These are phyloP conservation scores for Seira ritae DNA, from an alignment of 2,888 invertebrate genomes.

Conservation along the genomic window DNA sequence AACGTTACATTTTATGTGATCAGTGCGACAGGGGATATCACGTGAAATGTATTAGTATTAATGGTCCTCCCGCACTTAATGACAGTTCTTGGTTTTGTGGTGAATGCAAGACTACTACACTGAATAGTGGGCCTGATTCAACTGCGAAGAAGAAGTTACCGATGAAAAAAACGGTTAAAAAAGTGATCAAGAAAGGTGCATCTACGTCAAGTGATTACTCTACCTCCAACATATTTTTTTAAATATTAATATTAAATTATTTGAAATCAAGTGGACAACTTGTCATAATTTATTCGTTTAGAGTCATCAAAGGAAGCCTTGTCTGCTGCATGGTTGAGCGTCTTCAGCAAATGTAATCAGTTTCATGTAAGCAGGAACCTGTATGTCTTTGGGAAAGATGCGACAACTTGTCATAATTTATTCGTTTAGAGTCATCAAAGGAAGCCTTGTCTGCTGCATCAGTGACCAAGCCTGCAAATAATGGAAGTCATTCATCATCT, in stretches of 20 bases:
- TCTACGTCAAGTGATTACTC: too few relatives aligned
- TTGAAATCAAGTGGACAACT: too few relatives aligned
- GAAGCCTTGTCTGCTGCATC: not conserved
- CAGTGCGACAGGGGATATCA: slow-evolving; percentile 65
- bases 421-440: not conserved
- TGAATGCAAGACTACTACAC: slow-evolving; percentile 33
- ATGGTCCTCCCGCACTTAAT: slow-evolving; percentile 2
- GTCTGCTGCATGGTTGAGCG: slow-evolving; percentile 22
- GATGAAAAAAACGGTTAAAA: slow-evolving; percentile 4
- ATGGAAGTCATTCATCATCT: not conserved
- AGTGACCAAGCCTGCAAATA: not conserved
- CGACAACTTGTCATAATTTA: too few relatives aligned
- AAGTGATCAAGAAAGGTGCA: slow-evolving; percentile 32
- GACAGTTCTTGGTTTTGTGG: slow-evolving; percentile 50
- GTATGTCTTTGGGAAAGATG: slow-evolving; percentile 71
- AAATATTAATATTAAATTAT: too few relatives aligned
- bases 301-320: too few relatives aligned
- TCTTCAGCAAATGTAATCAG: slow-evolving; percentile 46
- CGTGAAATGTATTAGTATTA: slow-evolving; percentile 49
- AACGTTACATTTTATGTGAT: slow-evolving; percentile 46
- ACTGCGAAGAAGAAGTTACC: not conserved
- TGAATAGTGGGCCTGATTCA: not conserved
- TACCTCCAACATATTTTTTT: too few relatives aligned
- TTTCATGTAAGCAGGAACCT: slow-evolving; percentile 54
- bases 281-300: too few relatives aligned